Base-by-base conservation (phyloP, 2,888 invertebrate species). In the Gandaritis pyraliata region DNA sequence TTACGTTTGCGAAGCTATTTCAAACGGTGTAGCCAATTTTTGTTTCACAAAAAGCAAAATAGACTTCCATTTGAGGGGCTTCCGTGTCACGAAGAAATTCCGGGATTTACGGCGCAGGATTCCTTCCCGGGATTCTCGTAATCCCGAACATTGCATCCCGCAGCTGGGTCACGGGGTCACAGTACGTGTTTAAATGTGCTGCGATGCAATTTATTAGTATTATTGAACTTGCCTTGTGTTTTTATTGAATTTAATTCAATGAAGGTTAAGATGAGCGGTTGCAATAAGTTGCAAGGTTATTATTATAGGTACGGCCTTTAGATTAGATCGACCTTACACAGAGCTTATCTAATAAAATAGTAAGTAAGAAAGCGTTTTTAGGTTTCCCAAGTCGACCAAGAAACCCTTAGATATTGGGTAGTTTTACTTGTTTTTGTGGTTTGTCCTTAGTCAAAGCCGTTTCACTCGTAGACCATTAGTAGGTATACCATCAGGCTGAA, bases 21-120 rank as follows among this genome's bases (percentile, higher is more conserved):
- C 47, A 30, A 60, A 59, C 51, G 49, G 16, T 58, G 60, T 52
- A 54, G 46, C 51, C 61, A 58, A 86, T 81, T 86, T 85, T 76
- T 81, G 74, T 74, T 77, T 76, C 76, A 47, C 30, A 55, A 55
- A 54, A 84, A 78, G 83, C 86, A 80, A 83, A 82, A 85, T 86
- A 80, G 79, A 85, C 85, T 71, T 73, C 80, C 75, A 76, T 77
- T 79, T 77, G 73, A 84, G 82, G 63, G 65, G 63, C 65, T 72
- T 58, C 47, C 55, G 55, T 58, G 68, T 66, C 64, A 62, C 59
- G 52, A 48, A 66, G 65, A 61, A 65, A 68, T 65, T 63, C 46
- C 60, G 48, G 53, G 65, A 68, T 71, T 65, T 71, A 71, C 65
- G 38, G 63, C 62, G 47, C 61, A 50, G 53, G 64, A 67, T 69